Base-by-base conservation (phyloP, 2,113 vertebrate species). In the Rhinoptilus africanus region DNA sequence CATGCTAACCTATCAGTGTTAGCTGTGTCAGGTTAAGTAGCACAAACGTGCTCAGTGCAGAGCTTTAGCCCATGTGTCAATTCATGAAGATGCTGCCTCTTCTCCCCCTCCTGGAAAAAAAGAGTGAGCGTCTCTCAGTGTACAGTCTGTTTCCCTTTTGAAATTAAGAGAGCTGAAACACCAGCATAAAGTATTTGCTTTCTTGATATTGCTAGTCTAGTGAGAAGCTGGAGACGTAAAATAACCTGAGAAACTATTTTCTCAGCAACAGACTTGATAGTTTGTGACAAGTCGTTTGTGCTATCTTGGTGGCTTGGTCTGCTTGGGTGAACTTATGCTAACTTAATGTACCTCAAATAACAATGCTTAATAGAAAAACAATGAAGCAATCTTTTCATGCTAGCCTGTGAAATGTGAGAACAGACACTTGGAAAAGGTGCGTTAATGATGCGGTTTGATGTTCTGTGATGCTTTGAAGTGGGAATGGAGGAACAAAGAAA, bases 391-490 rank as follows among this genome's bases (percentile, higher is more conserved):
- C 8, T 57, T 92, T 83, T 62, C 37, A 24, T 30, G 27, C 30
- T 74, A 79, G 54, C 43, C 24, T 84, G 37, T 89, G 66, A 82
- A 89, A 56, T 68, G 39, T 81, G 80, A 85, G 28, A 75, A 75
- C 19, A 91, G 83, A 26, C 45, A n/a, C 54, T 78, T 66, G 62
- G 73, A 89, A 86, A 72, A 92, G 32, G 45, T 74, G 48, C 41
- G 50, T 87, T 94, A 94, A 64, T 78, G 48, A 78, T 96, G 83
- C 76, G 45, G 79, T 92, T 93, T 92, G 85, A 88, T 92, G 79
- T 93, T 91, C 41, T 68, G 17, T 85, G 59, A 9, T n/a, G 16
- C 92, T 89, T 91, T 97, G 91, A 92, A 89, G 66, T 62, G 48
- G 50, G 35, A 93, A 62, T 48, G 32, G 48, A 60, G 37, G n/a